Evolutionary conservation across 23 tunicate genomes (phyloP).

Genomic region (Halocynthia roretzi): DNA sequence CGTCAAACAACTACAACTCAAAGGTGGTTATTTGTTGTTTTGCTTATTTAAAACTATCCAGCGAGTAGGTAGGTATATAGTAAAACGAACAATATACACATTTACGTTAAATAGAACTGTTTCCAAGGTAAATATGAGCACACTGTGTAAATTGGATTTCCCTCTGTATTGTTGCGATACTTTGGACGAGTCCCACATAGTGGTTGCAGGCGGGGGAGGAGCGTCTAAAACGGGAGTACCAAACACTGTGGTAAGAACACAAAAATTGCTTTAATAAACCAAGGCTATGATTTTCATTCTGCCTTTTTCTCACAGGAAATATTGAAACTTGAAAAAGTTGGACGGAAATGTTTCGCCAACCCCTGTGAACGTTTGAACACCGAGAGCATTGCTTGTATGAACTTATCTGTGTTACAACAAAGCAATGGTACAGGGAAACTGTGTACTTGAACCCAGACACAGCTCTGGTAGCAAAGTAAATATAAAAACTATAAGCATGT

Average conservation of each 20-base stretch:
- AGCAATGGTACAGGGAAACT: not conserved
- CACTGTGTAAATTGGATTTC: conserved; percentile 49
- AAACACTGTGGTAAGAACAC: conserved; percentile 60
- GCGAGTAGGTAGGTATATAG: too few species aligned
- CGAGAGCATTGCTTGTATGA: conserved; percentile 57
- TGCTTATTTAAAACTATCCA: too few species aligned
- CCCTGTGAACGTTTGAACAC: conserved; percentile 62
- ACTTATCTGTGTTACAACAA: conserved; percentile 38
- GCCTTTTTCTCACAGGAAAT: conserved; percentile 32
- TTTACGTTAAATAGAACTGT: too few species aligned
- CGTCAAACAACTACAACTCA: too few species aligned
- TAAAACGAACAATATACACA: too few species aligned
- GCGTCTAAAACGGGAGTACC: conserved; percentile 91
- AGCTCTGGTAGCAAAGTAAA: too few species aligned
- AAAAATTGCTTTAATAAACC: not conserved
- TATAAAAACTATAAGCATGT: too few species aligned
- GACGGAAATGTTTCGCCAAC: conserved; percentile 28
- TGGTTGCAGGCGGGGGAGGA: conserved; percentile 93
- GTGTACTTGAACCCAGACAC: too few species aligned
- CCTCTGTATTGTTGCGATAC: conserved; percentile 72
- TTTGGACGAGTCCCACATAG: conserved; percentile 45
- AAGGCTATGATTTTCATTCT: not conserved
- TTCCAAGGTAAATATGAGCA: too few species aligned
- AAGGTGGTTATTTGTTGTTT: too few species aligned
- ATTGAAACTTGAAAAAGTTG: conserved; percentile 24